A percentile compares a stretch with the other conserved stretches of the same genome.
These are phyloP conservation scores for Gymnocheta viridis DNA, from an alignment of 2,888 invertebrate genomes.

Conservation along the genomic window DNA sequence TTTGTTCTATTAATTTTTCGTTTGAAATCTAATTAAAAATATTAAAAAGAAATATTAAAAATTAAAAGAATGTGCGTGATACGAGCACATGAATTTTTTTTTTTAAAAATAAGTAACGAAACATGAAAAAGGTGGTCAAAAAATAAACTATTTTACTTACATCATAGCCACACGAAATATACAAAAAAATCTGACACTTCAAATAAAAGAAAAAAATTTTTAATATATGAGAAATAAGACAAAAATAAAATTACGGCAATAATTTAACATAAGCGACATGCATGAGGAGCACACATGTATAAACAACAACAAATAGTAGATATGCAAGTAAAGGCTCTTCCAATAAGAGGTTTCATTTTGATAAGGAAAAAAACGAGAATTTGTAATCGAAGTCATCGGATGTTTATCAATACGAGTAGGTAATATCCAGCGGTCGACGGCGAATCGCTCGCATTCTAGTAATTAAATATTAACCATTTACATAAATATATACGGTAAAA, in stretches of 20 bases:
- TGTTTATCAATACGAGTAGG: too few species aligned
- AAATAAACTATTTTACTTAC: slow-evolving; percentile 15
- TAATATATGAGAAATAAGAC: slow-evolving; percentile 18
- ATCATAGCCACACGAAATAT: not conserved
- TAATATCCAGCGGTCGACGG: too few species aligned
- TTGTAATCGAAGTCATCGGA: too few species aligned
- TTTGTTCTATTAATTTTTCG: slow-evolving; percentile 62
- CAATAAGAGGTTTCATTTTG: too few species aligned
- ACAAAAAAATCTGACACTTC: slow-evolving; percentile 25
- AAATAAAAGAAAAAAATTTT: slow-evolving; percentile 19
- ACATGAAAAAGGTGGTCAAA: slow-evolving; percentile 65
- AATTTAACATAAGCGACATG: slow-evolving; percentile 59
- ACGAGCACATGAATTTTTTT: slow-evolving; percentile 55
- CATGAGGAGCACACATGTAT: slow-evolving; percentile 1
- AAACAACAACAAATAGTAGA: not conserved
- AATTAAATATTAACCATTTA: too few species aligned
- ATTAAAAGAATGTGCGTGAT: slow-evolving; percentile 70
- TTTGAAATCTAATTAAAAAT: slow-evolving; percentile 66
- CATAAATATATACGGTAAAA: too few species aligned
- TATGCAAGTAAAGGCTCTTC: too few species aligned
- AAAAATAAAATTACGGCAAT: slow-evolving; percentile 25
- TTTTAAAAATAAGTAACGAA: slow-evolving; percentile 50
- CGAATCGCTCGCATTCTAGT: too few species aligned
- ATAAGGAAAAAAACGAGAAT: too few species aligned
- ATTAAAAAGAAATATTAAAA: slow-evolving; percentile 45